Evolutionary conservation across 2,888 invertebrate species (phyloP), one percentile per base, ranked within the genome.

Genomic region (Iphiclides podalirius): DNA sequence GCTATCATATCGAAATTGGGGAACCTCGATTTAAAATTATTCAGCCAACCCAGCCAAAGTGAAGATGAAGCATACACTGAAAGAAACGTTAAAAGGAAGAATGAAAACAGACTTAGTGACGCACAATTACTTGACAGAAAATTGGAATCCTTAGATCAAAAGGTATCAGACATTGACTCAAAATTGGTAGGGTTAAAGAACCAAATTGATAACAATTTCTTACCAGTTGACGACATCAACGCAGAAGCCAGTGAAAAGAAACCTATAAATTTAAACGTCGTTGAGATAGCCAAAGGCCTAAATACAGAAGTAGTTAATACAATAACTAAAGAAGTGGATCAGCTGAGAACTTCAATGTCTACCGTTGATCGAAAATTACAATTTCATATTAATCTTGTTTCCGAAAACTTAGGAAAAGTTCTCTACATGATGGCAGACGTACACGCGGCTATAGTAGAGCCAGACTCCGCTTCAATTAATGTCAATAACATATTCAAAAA

Each of bases 161-260:
- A 96, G 80, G 95, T 96, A 1, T 94, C 93, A 47, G 93, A 95
- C 61, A 96, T 96, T 63, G 96, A 96, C 73, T 87, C 91, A 7
- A 96, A 95, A 76, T 77, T 96, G 57, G 93, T 93, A 52, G 92
- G 92, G 31, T 82, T 96, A 45, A 96, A 95, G 73, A 94, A 93
- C 69, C 95, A 96, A 78, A 91, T 96, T 60, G 96, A 96, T 68
- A 94, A 91, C 66, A 95, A 95, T 72, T 94, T 94, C 66, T 82
- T 95, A 51, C 93, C 94, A 47, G 91, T 91, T 11, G 96, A 96
- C 67, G 96, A 96, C 65, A 94, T 95, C 53, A 95, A 95, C 66
- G 95, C 94, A 0, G 95, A 95, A 75, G 95, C 95, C 0, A 95
- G 95, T 66, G 96, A 96, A 78, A 95, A 95, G 80, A 95, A 95